Evolutionary conservation across 2,888 invertebrate species (phyloP).

Genomic region (Drosophila leonis): DNA sequence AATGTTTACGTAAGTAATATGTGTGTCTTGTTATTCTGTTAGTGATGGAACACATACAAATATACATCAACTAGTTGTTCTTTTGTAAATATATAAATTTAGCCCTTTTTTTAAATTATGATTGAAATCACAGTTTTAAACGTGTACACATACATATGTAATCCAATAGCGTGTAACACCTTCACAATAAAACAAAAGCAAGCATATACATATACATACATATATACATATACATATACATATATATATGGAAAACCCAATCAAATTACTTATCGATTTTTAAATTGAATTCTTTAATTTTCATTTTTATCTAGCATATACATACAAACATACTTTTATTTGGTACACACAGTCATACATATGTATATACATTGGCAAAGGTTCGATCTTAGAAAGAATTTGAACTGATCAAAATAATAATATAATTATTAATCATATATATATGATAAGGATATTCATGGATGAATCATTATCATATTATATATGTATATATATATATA

Average conservation of each 20-base stretch:
- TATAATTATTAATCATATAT: background rate
- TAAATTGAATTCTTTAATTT: background rate
- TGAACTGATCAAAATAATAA: background rate
- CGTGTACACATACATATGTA: background rate
- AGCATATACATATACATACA: no score
- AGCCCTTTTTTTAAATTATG: conserved; percentile 2
- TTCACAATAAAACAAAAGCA: background rate
- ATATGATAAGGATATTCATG: background rate
- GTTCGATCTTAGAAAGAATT: background rate
- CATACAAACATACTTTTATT: conserved; percentile 8
- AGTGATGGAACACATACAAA: background rate
- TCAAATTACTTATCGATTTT: background rate
- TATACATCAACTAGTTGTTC: background rate
- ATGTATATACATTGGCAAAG: background rate
- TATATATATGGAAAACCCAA: background rate
- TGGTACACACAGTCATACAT: background rate
- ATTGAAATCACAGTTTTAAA: conserved; percentile 13
- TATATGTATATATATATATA: background rate
- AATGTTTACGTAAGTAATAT: background rate
- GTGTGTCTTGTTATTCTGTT: background rate
- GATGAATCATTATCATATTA: background rate
- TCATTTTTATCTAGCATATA: background rate
- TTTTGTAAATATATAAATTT: background rate
- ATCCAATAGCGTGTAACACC: background rate
- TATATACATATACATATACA: background rate